Conservation (phyloP, 2,888 invertebrate species). For the Gastrophysa polygoni region DNA sequence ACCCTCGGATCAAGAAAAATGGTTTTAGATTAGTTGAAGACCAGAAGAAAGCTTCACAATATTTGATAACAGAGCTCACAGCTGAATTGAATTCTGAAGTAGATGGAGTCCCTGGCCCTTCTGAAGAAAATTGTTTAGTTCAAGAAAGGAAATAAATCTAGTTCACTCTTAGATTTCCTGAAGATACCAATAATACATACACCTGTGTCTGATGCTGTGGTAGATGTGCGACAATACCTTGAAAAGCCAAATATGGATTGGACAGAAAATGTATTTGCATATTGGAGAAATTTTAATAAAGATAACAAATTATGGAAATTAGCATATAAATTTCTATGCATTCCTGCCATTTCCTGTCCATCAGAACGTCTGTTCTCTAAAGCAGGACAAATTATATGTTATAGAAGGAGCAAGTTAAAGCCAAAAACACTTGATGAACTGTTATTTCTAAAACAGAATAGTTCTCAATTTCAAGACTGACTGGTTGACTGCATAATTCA, state of each 20-base stretch:
- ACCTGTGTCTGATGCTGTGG: conserved; percentile 11
- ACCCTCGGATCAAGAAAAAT: conserved; percentile 11
- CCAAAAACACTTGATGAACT: conserved; percentile 6
- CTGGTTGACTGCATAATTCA: not conserved
- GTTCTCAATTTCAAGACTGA: conserved; percentile 11
- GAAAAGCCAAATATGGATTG: conserved; percentile 13
- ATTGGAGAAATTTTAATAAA: conserved; percentile 11
- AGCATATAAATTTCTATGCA: conserved; percentile 10
- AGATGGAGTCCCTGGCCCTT: not conserved
- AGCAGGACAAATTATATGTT: conserved; percentile 13
- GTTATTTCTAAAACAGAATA: conserved; percentile 16
- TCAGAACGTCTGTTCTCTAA: conserved; percentile 17
- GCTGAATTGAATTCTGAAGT: conserved; percentile 1
- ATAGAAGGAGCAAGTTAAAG: conserved; percentile 6
- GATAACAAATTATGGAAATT: conserved; percentile 10
- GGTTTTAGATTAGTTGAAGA: conserved; percentile 11
- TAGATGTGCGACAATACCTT: conserved; percentile 16
- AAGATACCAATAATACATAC: conserved; percentile 5
- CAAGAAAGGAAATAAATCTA: not conserved
- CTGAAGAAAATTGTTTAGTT: not conserved
- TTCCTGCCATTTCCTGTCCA: conserved; percentile 14
- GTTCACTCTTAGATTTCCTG: conserved; percentile 1
- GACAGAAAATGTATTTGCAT: not conserved
- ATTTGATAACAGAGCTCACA: conserved; percentile 4
- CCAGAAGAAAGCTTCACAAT: conserved; percentile 3